Conservation (phyloP, 1,140 invertebrate species). For the Panagrolaimus sp. region DNA sequence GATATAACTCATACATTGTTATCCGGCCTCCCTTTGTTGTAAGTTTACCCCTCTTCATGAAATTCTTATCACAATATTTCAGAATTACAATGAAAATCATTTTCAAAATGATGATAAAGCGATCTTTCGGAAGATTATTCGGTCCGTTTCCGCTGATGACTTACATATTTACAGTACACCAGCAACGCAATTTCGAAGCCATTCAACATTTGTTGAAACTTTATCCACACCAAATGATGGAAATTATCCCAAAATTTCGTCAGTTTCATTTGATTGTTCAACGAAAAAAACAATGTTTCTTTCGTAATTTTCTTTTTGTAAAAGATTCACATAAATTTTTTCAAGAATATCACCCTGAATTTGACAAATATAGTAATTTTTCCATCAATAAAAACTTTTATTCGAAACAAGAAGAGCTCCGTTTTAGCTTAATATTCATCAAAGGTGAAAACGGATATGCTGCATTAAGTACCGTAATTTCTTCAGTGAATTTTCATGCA, state of each 20-base stretch:
- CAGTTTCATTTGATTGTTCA: conserved; percentile 11
- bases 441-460: too few species aligned
- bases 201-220: not conserved
- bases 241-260: not conserved
- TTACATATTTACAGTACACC: not conserved
- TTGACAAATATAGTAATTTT: too few species aligned
- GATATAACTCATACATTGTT: conserved; percentile 12
- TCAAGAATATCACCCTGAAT: too few species aligned
- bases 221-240: not conserved
- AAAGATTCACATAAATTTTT: too few species aligned
- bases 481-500: too few species aligned
- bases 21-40: conserved; percentile 1
- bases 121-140: not conserved
- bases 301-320: not conserved
- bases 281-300: conserved; percentile 10
- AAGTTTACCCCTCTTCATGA: not conserved
- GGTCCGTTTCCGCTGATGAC: conserved; percentile 6
- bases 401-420: too few species aligned
- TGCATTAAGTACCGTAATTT: too few species aligned
- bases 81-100: too few species aligned
- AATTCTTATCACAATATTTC: too few species aligned
- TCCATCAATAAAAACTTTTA: too few species aligned
- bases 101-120: not conserved
- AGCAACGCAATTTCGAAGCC: not conserved
- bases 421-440: too few species aligned